phyloP scores from a whole-genome alignment of 2,113 vertebrate species.

The Leucoraja erinaceus region DNA sequence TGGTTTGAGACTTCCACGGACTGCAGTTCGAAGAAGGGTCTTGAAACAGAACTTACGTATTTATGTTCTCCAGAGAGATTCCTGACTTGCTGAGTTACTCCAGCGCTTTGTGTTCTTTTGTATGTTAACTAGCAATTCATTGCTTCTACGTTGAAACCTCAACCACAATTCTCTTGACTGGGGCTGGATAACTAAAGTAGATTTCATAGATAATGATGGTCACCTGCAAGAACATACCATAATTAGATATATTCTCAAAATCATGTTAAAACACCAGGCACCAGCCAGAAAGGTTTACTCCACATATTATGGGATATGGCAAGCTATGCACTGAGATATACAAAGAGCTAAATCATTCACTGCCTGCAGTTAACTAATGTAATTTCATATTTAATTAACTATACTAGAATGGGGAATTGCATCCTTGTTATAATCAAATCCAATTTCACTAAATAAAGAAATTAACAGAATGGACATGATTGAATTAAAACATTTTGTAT shows the following conservation, averaged over 20 bases:
- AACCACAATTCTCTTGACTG: background rate
- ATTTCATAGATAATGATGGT: background rate
- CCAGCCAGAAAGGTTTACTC: background rate
- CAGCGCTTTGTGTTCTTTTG: too few relatives aligned
- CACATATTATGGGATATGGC: background rate
- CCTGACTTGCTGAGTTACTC: too few relatives aligned
- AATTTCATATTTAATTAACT: slow-evolving; percentile 20
- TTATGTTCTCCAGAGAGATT: too few relatives aligned
- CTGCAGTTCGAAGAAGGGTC: too few relatives aligned
- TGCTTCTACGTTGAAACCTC: background rate
- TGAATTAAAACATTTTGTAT: background rate
- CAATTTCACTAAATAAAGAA: slow-evolving; percentile 9
- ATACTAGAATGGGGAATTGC: slow-evolving; percentile 2
- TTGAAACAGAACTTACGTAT: too few relatives aligned
- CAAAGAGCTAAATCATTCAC: background rate
- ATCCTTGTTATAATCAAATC: background rate
- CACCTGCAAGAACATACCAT: background rate
- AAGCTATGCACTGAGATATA: background rate
- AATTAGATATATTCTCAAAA: background rate
- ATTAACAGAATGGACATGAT: background rate
- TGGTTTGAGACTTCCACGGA: too few relatives aligned
- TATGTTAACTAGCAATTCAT: too few relatives aligned
- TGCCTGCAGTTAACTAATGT: background rate
- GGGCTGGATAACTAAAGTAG: background rate
- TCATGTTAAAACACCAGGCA: background rate